A percentile compares a stretch with the other conserved stretches of the same genome.
These are phyloP conservation scores for Dione vanillae DNA, from an alignment of 2,888 invertebrate genomes.

Conservation along the genomic window DNA sequence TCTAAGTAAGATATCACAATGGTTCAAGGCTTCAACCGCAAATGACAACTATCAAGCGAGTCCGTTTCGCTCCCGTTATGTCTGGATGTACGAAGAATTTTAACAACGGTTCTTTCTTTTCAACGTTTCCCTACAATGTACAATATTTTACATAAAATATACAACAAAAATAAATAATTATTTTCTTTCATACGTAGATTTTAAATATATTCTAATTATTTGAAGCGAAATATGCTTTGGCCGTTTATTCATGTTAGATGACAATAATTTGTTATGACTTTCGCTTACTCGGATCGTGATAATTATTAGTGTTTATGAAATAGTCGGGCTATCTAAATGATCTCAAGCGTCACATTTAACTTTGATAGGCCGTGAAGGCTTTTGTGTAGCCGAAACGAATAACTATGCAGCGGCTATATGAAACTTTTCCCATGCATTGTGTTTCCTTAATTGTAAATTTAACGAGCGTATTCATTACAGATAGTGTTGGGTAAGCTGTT, in stretches of 20 bases:
- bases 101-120: neutral
- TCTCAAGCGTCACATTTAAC: constrained; percentile 48
- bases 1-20: constrained; percentile 25
- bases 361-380: constrained; percentile 40
- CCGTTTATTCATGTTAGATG: constrained; percentile 25
- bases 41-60: constrained; percentile 16
- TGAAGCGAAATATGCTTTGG: neutral
- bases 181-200: too few species aligned
- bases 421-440: constrained; percentile 34
- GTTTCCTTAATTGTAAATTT: constrained; percentile 30
- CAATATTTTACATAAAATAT: neutral
- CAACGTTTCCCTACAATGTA: neutral
- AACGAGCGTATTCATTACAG: constrained; percentile 22
- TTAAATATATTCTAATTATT: too few species aligned
- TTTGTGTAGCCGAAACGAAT: constrained; percentile 34
- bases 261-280: constrained; percentile 50
- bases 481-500: constrained; percentile 5
- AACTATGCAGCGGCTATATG: constrained; percentile 21
- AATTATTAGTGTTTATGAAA: constrained; percentile 51
- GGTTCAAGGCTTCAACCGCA: constrained; percentile 8
- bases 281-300: constrained; percentile 51
- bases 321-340: constrained; percentile 58
- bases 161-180: neutral
- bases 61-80: constrained; percentile 20
- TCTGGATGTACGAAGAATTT: constrained; percentile 19